Base-by-base conservation (phyloP, 2,888 invertebrate genomes). In the Ophonus ardosiacus region DNA sequence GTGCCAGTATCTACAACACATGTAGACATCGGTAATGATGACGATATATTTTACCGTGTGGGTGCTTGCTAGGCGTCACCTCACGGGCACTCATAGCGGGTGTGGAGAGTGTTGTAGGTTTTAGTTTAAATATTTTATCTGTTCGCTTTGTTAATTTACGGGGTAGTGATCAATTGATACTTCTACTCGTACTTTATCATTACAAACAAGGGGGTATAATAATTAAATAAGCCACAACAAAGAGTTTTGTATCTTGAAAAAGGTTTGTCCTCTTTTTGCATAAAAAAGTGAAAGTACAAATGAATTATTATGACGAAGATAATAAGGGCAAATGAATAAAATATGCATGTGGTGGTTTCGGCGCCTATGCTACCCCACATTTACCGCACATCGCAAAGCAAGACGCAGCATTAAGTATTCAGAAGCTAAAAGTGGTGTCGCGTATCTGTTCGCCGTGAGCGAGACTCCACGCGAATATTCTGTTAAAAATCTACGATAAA, bases 401-500 rank as follows among this genome's bases (percentile, higher is more conserved):
- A 83, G 83, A 76, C 74, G 83, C 65, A 21, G 65, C 84, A 84
- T 84, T 84, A 84, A 63, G 65, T 56, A 84, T 84, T 84, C 84
- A 84, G 24, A 24, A 84, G 78, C 31, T 84, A 84, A 78, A 84
- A 84, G 84, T 84, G 84, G 76, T 84, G 84, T 84, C 84, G 84
- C 84, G 65, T 83, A 83, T 83, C 83, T 74, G 83, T 81, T 65
- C 63, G 61, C 71, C 31, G 57, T 76, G 31, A 31, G 79, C 57
- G 21, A 51, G 63, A 18, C 68, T 17, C 31, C 8, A 38, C 56
- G 68, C 74, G 59, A 65, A 84, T 84, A 84, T 84, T 84, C 78
- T 84, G 84, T 84, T 84, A 84, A 84, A 84, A 84, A 78, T 84
- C 84, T 63, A 56, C 78, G 84, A 84, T 84, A 84, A 84, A 84